Conservation (phyloP, 2,888 invertebrate species). For the Apamea anceps region DNA sequence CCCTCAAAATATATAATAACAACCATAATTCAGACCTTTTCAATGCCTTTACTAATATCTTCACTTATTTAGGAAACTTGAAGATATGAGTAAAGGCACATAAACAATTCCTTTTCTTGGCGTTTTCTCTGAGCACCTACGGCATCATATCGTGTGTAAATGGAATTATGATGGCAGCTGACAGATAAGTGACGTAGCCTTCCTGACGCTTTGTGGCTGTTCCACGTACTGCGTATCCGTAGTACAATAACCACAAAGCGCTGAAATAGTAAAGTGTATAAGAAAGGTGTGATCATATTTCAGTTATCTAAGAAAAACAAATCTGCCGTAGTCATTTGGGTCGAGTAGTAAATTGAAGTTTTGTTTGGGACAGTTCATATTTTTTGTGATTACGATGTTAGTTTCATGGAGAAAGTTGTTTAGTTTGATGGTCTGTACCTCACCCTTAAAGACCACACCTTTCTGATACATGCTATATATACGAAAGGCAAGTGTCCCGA, state of each 20-base stretch:
- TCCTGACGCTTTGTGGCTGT: not conserved
- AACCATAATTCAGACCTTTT: not conserved
- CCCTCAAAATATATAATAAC: not conserved
- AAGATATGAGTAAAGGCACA: not conserved
- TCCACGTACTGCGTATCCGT: not conserved
- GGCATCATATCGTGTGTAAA: constrained; percentile 19
- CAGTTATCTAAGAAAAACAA: not conserved
- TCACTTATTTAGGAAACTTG: not conserved
- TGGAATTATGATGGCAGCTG: constrained; percentile 37
- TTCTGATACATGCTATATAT: not conserved
- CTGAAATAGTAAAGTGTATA: not conserved
- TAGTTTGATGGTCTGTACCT: too few relatives aligned
- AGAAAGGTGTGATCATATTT: not conserved
- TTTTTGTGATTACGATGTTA: not conserved
- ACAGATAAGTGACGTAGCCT: constrained; percentile 22
- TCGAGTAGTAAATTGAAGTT: not conserved
- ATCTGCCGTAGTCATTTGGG: not conserved
- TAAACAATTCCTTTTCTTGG: constrained; percentile 19
- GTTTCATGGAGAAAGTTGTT: not conserved
- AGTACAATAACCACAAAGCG: not conserved
- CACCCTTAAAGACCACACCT: too few relatives aligned
- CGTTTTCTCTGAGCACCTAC: constrained; percentile 16
- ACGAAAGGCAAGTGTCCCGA: not conserved
- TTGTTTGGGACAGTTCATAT: not conserved
- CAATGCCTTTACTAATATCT: not conserved